Conservation (phyloP, 2,888 invertebrate species). For the Sialis fuliginosa region DNA sequence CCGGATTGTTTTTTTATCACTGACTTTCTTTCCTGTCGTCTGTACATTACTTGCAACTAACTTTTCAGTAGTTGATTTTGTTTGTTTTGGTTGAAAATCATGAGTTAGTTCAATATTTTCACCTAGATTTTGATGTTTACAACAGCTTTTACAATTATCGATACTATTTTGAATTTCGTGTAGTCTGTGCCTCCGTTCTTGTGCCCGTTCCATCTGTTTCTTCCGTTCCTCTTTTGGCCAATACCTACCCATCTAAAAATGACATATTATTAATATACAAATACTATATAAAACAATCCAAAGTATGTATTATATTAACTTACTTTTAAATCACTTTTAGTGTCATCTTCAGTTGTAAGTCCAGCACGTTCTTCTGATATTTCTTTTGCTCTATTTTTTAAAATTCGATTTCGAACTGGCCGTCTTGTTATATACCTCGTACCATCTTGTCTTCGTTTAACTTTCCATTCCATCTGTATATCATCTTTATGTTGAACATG, state of each 20-base stretch:
- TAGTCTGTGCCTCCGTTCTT: constrained; percentile 36
- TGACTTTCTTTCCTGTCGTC: constrained; percentile 11
- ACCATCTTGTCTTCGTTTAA: constrained; percentile 58
- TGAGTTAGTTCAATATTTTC: not conserved
- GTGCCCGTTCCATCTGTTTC: constrained; percentile 49
- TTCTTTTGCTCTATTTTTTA: constrained; percentile 47
- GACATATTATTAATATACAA: constrained; percentile 4
- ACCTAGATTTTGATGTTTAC: constrained; percentile 1
- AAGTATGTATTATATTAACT: not conserved
- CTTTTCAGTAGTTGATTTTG: constrained; percentile 32
- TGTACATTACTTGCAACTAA: constrained; percentile 14
- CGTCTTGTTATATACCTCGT: constrained; percentile 57
- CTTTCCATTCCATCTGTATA: constrained; percentile 50
- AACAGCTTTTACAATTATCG: constrained; percentile 5
- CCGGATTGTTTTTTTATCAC: constrained; percentile 4
- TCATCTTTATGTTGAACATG: not conserved
- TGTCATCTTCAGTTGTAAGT: constrained; percentile 57
- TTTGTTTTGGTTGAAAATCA: constrained; percentile 18
- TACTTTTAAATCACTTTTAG: constrained; percentile 56
- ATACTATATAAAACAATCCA: constrained; percentile 1
- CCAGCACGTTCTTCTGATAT: constrained; percentile 47
- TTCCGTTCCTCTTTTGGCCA: constrained; percentile 63
- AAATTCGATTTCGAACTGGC: constrained; percentile 44
- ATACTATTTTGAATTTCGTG: constrained; percentile 14
- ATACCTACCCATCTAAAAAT: constrained; percentile 40